Evolutionary conservation across 2,888 invertebrate genomes (phyloP).

Genomic region (Furcula furcula): DNA sequence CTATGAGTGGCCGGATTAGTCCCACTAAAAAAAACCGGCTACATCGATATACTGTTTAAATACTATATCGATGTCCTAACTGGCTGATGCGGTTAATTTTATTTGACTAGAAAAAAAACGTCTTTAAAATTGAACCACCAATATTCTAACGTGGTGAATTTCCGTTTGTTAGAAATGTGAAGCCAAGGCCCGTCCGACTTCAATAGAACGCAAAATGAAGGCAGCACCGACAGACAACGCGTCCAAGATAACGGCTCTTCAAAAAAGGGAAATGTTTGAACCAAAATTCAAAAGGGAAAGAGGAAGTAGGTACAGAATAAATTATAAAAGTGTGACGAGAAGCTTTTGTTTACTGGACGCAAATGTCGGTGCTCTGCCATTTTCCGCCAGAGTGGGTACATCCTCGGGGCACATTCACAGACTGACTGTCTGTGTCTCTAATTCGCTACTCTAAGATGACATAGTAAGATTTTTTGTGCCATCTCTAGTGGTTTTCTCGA

Average conservation of each 20-base stretch:
- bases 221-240: slow-evolving; percentile 48
- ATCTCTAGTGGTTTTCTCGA: slow-evolving; percentile 28
- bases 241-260: slow-evolving; percentile 65
- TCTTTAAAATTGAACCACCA: slow-evolving; percentile 20
- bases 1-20: too few species aligned
- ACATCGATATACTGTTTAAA: too few species aligned
- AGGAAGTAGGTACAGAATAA: slow-evolving; percentile 61
- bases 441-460: slow-evolving; percentile 33
- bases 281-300: slow-evolving; percentile 66
- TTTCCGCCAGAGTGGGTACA: slow-evolving; percentile 39
- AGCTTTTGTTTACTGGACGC: slow-evolving; percentile 60
- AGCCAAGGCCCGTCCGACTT: slow-evolving; percentile 47
- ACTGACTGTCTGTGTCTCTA: slow-evolving; percentile 40
- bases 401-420: slow-evolving; percentile 48
- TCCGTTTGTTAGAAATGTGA: slow-evolving; percentile 43
- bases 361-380: slow-evolving; percentile 48
- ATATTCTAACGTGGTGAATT: slow-evolving; percentile 29
- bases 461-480: slow-evolving; percentile 34
- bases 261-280: slow-evolving; percentile 64
- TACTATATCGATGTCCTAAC: too few species aligned
- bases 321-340: slow-evolving; percentile 66
- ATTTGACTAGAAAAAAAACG: too few species aligned
- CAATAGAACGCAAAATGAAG: slow-evolving; percentile 61
- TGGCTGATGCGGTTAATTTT: too few species aligned
- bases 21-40: too few species aligned